A percentile compares a stretch with the other conserved stretches of the same genome.
Evolutionary conservation across 1,140 invertebrate genomes (phyloP).

Genomic region (Heterodera schachtii): DNA sequence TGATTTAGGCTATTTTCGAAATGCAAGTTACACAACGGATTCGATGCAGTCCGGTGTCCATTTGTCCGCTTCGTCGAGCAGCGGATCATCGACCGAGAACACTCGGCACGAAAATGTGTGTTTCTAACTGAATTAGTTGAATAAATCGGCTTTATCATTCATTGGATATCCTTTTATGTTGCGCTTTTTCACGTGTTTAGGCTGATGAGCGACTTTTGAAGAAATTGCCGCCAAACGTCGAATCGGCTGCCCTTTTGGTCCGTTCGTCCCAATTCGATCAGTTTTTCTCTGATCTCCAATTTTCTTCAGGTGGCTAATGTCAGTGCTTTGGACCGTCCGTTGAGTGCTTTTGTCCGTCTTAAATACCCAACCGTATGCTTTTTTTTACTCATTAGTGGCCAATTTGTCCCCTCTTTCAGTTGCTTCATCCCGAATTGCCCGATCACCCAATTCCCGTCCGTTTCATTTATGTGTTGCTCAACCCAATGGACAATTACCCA

Average conservation of each 20-base stretch:
- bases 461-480: slow-evolving; percentile 48
- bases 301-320: slow-evolving; percentile 45
- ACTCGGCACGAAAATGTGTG: slow-evolving; percentile 21
- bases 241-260: slow-evolving; percentile 48
- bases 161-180: neutral
- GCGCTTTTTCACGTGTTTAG: slow-evolving; percentile 29
- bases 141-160: neutral
- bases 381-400: neutral
- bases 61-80: neutral
- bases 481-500: slow-evolving; percentile 45
- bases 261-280: neutral
- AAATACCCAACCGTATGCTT: slow-evolving; percentile 37
- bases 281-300: neutral
- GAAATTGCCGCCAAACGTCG: slow-evolving; percentile 43
- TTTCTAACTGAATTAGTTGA: neutral
- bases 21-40: slow-evolving; percentile 26
- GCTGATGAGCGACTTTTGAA: slow-evolving; percentile 48
- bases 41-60: slow-evolving; percentile 2
- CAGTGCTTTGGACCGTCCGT: slow-evolving; percentile 38
- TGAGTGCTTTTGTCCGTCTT: slow-evolving; percentile 46
- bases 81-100: slow-evolving; percentile 13
- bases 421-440: slow-evolving; percentile 51
- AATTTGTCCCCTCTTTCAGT: slow-evolving; percentile 24
- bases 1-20: slow-evolving; percentile 20
- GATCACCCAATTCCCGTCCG: slow-evolving; percentile 50